Percentiles rank a stretch among this genome's conserved stretches.
These are phyloP conservation scores for Octodonta nipae DNA, from an alignment of 2,888 invertebrate species.

Conservation along the genomic window DNA sequence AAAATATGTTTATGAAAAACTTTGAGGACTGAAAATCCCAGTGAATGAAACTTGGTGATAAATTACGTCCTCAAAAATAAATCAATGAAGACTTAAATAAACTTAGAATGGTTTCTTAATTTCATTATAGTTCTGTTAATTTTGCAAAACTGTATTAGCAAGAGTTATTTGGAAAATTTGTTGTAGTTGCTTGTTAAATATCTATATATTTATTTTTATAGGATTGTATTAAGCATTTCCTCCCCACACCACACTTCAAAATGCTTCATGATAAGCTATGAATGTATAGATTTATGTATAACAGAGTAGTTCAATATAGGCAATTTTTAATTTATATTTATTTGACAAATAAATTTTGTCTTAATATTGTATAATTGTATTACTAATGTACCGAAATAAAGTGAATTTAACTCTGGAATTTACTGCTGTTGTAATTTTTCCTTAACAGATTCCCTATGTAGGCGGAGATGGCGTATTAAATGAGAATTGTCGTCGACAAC, in stretches of 20 bases:
- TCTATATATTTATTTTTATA: constrained; percentile 27
- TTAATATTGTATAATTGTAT: constrained; percentile 31
- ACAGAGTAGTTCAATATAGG: constrained; percentile 22
- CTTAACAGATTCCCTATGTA: too few species aligned
- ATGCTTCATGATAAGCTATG: constrained; percentile 30
- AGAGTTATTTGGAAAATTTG: constrained; percentile 10
- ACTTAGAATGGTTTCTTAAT: constrained; percentile 3
- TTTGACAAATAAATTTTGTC: constrained; percentile 17
- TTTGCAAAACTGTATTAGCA: constrained; percentile 8
- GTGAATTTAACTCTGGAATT: too few species aligned
- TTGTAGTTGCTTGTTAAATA: constrained; percentile 26
- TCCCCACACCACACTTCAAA: constrained; percentile 24
- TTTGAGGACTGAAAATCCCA: too few species aligned
- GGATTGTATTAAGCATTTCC: constrained; percentile 19
- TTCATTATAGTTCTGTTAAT: constrained; percentile 3
- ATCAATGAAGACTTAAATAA: too few species aligned
- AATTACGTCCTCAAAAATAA: too few species aligned
- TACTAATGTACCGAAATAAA: constrained; percentile 31
- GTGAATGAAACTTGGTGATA: too few species aligned
- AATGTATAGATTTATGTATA: constrained; percentile 22
- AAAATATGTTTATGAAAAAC: too few species aligned
- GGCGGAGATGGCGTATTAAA: too few species aligned
- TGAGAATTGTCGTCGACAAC: too few species aligned
- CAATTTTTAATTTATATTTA: constrained; percentile 20
- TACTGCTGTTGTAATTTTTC: too few species aligned